phyloP scores from a whole-genome alignment of 2,888 invertebrate species.

The Chrysolina haemoptera region DNA sequence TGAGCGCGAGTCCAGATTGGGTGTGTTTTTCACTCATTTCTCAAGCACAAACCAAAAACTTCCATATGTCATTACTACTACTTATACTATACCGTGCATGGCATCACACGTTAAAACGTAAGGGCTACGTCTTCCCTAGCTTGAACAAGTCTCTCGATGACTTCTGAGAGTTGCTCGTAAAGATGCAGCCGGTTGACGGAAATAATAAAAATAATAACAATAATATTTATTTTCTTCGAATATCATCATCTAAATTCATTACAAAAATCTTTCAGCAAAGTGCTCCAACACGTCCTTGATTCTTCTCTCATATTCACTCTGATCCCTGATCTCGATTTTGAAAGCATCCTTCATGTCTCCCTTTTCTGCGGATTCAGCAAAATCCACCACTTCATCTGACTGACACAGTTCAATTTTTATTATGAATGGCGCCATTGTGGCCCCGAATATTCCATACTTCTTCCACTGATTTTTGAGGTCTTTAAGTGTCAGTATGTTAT shows the following conservation, averaged over 20 bases:
- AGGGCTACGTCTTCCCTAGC: no score
- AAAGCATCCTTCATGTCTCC: slow-evolving; percentile 39
- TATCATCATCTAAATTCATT: not conserved
- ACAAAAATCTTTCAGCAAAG: slow-evolving; percentile 39
- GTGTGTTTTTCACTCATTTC: no score
- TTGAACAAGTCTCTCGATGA: no score
- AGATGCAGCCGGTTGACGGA: no score
- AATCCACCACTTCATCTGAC: slow-evolving; percentile 51
- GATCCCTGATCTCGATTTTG: slow-evolving; percentile 44
- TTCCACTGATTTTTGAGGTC: slow-evolving; percentile 56
- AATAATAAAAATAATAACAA: no score
- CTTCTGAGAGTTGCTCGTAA: no score
- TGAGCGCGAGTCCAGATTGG: no score
- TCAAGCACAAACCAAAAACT: no score
- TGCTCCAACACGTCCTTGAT: slow-evolving; percentile 32
- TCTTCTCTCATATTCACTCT: slow-evolving; percentile 38
- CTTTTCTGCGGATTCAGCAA: slow-evolving; percentile 45
- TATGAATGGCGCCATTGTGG: slow-evolving; percentile 52
- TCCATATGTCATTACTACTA: no score
- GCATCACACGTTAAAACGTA: no score
- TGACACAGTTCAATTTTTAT: slow-evolving; percentile 52
- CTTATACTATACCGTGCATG: no score
- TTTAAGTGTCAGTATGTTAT: slow-evolving; percentile 49
- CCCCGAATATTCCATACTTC: slow-evolving; percentile 54
- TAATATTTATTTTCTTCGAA: no score